Base-by-base conservation (phyloP, 2,797 vertebrate species). In the Scarus forsteni region DNA sequence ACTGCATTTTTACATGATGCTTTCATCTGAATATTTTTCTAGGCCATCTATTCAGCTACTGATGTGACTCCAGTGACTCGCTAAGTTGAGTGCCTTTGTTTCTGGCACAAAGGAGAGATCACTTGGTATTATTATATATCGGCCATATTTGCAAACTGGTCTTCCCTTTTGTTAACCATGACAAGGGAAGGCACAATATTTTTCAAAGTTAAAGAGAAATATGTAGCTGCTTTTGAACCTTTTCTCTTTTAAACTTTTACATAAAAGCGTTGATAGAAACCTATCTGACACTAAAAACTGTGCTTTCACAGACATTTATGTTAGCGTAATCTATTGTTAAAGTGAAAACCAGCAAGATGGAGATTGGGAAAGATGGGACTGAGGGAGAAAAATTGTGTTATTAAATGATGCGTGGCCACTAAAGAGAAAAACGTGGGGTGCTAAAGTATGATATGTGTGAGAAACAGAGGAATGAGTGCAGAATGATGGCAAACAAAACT, bases 401-500 rank as follows among this genome's bases (percentile, higher is more conserved):
- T 83, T 80, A 81, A 88, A 88, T 89, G 72, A 85, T 73, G 85
- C 45, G 56, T 84, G 80, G 61, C 39, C 57, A 68, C 48, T 13
- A 1, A 67, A 18, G 56, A 18, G 59, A 35, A 50, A 55, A 42
- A 15, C 82, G 79, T 65, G 62, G 57, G 77, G 79, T 86, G 82
- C 77, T 85, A 81, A 66, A 27, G 57, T 74, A 38, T 48, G 79
- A 79, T 74, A 73, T 36, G 78, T 65, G 64, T 66, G 84, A 71
- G 82, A 77, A 79, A 75, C 14, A 77, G 75, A 75, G 75, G 83
- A 81, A 65, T 58, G 70, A 78, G 57, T 19, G 39, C n/a, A 9
- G 70, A 76, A 72, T 73, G 85, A 91, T 85, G 88, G 85, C 86
- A 86, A 88, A 87, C 81, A 79, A 88, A 85, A 89, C 89, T 90